phyloP scores from a whole-genome alignment of 2,888 invertebrate species.

The Agrotis clavis region DNA sequence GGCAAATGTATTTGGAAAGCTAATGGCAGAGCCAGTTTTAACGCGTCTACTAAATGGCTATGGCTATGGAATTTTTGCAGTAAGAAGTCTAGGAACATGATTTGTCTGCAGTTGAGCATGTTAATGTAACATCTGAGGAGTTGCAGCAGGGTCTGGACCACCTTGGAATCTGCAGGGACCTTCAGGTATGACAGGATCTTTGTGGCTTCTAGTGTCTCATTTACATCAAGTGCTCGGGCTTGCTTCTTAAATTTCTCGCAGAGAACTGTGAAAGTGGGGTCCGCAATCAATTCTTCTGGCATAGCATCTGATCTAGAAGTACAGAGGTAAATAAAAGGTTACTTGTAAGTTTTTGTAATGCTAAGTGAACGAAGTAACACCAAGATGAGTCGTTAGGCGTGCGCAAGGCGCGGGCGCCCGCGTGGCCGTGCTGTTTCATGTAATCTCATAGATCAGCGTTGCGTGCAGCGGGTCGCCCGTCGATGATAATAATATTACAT shows the following conservation, averaged over 20 bases:
- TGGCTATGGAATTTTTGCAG: conserved; percentile 87
- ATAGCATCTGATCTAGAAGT: conserved; percentile 73
- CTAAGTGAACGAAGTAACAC: too few relatives aligned
- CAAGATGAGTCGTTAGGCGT: too few relatives aligned
- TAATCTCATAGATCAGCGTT: too few relatives aligned
- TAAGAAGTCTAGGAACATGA: conserved; percentile 92
- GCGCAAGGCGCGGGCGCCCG: too few relatives aligned
- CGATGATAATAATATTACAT: too few relatives aligned
- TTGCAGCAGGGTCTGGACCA: conserved; percentile 92
- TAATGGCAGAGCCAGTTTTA: conserved; percentile 92
- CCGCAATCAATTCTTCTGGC: conserved; percentile 84
- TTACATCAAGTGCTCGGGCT: conserved; percentile 88
- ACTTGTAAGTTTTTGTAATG: not conserved
- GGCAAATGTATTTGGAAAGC: conserved; percentile 92
- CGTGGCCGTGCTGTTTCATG: too few relatives aligned
- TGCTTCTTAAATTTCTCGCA: conserved; percentile 90
- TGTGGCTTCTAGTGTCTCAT: conserved; percentile 91
- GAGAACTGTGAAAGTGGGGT: conserved; percentile 91
- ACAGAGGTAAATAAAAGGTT: not conserved
- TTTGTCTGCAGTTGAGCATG: conserved; percentile 90
- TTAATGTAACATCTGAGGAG: conserved; percentile 92
- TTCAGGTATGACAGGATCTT: conserved; percentile 91
- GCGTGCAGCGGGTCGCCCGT: too few relatives aligned
- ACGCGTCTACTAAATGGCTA: conserved; percentile 92
- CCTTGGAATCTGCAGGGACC: conserved; percentile 90